These are phyloP conservation scores for Lithophane ornitopus DNA, from an alignment of 2,888 invertebrate genomes.

Conservation along the genomic window DNA sequence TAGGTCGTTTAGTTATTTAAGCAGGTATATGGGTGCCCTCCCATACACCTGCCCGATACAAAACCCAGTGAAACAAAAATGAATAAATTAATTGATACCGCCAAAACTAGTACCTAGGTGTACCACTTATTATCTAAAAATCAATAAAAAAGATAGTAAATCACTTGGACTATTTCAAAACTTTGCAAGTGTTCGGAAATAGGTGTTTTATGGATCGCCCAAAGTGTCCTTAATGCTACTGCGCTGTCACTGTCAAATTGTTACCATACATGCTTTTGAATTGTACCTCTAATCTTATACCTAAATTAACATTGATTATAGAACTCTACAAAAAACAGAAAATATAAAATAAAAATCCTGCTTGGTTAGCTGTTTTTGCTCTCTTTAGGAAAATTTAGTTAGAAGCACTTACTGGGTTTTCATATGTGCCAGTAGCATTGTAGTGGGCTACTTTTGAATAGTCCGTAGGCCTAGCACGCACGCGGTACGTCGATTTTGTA, in stretches of 20 bases:
- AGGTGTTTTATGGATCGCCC: too few species aligned
- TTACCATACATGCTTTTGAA: too few species aligned
- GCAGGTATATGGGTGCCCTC: neutral
- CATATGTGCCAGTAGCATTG: neutral
- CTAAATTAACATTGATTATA: too few species aligned
- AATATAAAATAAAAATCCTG: too few species aligned
- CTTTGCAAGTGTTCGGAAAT: neutral
- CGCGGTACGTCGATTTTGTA: slow-evolving; percentile 7
- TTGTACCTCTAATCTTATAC: too few species aligned
- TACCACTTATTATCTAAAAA: neutral
- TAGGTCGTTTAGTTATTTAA: slow-evolving; percentile 13
- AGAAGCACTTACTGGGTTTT: neutral
- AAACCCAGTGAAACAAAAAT: neutral
- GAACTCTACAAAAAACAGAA: too few species aligned
- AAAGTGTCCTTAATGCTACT: too few species aligned
- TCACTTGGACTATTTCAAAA: neutral
- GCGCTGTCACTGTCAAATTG: too few species aligned
- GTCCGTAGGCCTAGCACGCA: slow-evolving; percentile 3
- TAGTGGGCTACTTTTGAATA: neutral
- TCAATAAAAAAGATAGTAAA: neutral
- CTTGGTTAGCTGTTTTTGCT: neutral
- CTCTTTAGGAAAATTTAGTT: too few species aligned
- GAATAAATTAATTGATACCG: neutral
- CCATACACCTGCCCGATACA: neutral
- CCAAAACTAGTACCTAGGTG: neutral